Conservation (phyloP, 2,888 invertebrate species). For the Caenorhabditis zanzibari region DNA sequence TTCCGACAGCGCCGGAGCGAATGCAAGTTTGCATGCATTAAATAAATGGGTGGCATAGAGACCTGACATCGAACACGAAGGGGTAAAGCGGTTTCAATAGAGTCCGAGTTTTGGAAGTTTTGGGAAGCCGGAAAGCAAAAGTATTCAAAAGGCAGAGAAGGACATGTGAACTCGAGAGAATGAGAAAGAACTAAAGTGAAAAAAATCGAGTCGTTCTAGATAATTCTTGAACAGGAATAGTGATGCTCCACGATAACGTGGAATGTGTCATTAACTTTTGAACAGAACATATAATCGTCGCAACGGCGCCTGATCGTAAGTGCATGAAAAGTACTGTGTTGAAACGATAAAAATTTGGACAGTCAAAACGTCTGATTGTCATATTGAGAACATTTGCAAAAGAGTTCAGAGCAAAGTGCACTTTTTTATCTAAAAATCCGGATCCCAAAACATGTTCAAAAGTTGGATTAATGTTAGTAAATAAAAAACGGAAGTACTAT, state of each 20-base stretch:
- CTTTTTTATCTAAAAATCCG: background rate
- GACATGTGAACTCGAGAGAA: background rate
- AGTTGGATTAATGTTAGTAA: conserved; percentile 23
- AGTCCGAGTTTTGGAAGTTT: background rate
- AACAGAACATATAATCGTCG: conserved; percentile 54
- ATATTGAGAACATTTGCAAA: background rate
- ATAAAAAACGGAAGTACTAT: conserved; percentile 30
- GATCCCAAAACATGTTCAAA: background rate
- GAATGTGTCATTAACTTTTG: conserved; percentile 31
- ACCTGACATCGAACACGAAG: conserved; percentile 27
- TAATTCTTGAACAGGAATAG: conserved; percentile 33
- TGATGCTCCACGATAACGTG: background rate
- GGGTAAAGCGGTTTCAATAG: background rate
- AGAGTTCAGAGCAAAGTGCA: conserved; percentile 38
- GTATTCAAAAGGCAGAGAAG: background rate
- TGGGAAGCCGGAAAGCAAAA: background rate
- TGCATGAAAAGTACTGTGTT: conserved; percentile 46
- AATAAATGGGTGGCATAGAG: conserved; percentile 60
- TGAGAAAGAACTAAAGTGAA: background rate
- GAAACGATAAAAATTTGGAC: conserved; percentile 48
- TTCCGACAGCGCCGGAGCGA: conserved; percentile 54
- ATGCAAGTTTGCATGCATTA: conserved; percentile 66
- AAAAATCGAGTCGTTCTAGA: conserved; percentile 23
- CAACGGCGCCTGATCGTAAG: conserved; percentile 54
- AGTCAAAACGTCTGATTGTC: conserved; percentile 30